Percentiles rank a stretch among this genome's conserved stretches.
phyloP scores from a whole-genome alignment of 2,113 vertebrate species.

The Nyctereutes procyonoides region DNA sequence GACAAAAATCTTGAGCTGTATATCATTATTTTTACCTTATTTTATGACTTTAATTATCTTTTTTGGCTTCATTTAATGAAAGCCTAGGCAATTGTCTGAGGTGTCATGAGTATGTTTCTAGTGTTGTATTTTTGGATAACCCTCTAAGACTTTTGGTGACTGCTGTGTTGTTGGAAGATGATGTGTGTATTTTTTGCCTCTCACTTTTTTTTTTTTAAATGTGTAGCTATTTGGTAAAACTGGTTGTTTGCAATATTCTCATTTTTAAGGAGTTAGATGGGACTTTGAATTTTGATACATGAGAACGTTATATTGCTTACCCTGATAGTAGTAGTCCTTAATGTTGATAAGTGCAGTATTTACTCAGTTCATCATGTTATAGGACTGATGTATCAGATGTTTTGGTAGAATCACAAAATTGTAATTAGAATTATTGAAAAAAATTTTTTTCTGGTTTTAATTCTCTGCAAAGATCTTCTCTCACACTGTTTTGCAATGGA shows the following conservation, averaged over 20 bases:
- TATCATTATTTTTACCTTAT: not conserved
- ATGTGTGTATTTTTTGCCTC: slow-evolving; percentile 18
- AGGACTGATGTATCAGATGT: not conserved
- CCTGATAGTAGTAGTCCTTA: not conserved
- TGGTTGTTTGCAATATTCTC: slow-evolving; percentile 32
- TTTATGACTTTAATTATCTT: slow-evolving; percentile 35
- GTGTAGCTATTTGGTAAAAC: slow-evolving; percentile 19
- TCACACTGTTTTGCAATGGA: slow-evolving; percentile 13
- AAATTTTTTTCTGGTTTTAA: slow-evolving; percentile 5
- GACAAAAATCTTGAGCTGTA: slow-evolving; percentile 32
- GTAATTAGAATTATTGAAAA: slow-evolving; percentile 33
- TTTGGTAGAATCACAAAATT: slow-evolving; percentile 48
- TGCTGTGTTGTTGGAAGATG: not conserved
- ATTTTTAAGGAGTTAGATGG: not conserved
- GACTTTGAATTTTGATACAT: slow-evolving; percentile 34
- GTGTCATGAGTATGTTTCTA: slow-evolving; percentile 30
- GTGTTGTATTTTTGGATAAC: not conserved
- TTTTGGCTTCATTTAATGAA: slow-evolving; percentile 46
- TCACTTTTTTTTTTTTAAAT: slow-evolving; percentile 14
- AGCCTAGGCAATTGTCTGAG: not conserved
- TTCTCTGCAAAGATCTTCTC: slow-evolving; percentile 1
- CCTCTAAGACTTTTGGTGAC: not conserved
- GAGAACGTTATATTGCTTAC: not conserved
- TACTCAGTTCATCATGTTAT: not conserved
- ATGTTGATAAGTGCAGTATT: slow-evolving; percentile 47